phyloP scores from a whole-genome alignment of 2,888 invertebrate genomes.

The Drosophila paranaensis region DNA sequence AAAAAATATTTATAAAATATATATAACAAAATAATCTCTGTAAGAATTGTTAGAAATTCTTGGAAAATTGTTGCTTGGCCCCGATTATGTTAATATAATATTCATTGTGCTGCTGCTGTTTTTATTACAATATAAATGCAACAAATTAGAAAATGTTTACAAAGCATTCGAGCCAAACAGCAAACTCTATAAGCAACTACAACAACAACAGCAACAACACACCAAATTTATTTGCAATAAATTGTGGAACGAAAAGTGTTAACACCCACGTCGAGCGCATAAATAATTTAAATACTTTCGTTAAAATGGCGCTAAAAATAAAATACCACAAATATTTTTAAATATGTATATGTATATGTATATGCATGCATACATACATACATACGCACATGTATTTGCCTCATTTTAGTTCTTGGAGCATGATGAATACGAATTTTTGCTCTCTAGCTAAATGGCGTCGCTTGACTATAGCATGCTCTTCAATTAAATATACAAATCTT shows the following conservation, averaged over 20 bases:
- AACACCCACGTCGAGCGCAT: conserved; percentile 73
- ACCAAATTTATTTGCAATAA: conserved; percentile 71
- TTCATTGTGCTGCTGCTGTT: conserved; percentile 11
- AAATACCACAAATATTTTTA: conserved; percentile 41
- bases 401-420: conserved; percentile 26
- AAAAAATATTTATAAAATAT: neutral
- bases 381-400: conserved; percentile 1
- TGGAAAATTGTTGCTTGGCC: conserved; percentile 27
- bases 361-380: neutral
- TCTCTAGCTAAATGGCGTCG: neutral
- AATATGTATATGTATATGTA: conserved; percentile 18
- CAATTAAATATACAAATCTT: neutral
- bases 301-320: conserved; percentile 62
- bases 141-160: conserved; percentile 71
- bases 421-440: conserved; percentile 24
- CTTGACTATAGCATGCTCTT: neutral
- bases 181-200: conserved; percentile 24
- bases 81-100: conserved; percentile 29
- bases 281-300: conserved; percentile 76
- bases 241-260: conserved; percentile 69
- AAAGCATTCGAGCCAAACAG: conserved; percentile 41
- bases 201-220: conserved; percentile 19
- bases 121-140: conserved; percentile 40
- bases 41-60: neutral
- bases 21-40: neutral